Percentiles rank a stretch among this genome's conserved stretches.
phyloP scores from a whole-genome alignment of 2,797 vertebrate genomes.

The Leptodactylus fallax region DNA sequence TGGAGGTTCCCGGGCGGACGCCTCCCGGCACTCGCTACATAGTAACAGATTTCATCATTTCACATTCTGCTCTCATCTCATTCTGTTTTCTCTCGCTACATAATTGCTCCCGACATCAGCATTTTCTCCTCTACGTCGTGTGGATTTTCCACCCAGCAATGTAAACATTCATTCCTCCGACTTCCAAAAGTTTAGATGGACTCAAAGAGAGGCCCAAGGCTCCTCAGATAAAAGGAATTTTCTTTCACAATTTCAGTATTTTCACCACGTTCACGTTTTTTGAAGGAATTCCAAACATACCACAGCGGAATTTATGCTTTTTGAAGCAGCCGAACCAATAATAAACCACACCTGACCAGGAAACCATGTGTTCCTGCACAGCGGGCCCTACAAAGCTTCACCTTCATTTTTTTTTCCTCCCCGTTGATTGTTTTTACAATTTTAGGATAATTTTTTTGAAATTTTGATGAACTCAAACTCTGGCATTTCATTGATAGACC shows the following conservation, averaged over 20 bases:
- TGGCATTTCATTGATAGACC: not conserved
- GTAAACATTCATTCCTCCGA: constrained; percentile 38
- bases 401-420: not conserved
- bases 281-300: constrained; percentile 58
- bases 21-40: constrained; percentile 4
- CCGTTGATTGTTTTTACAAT: constrained; percentile 14
- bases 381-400: not conserved
- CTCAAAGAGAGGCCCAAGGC: constrained; percentile 22
- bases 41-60: constrained; percentile 6
- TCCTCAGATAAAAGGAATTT: constrained; percentile 42
- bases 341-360: constrained; percentile 54
- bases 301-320: constrained; percentile 51
- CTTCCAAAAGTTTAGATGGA: constrained; percentile 19
- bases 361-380: not conserved
- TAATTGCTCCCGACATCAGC: constrained; percentile 11
- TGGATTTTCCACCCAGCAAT: constrained; percentile 42
- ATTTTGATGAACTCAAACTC: constrained; percentile 4
- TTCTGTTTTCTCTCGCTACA: constrained; percentile 31
- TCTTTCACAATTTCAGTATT: constrained; percentile 33
- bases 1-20: not conserved
- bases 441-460: constrained; percentile 9
- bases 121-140: constrained; percentile 1
- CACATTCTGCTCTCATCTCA: not conserved
- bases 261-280: constrained; percentile 37
- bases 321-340: constrained; percentile 38